A percentile compares a stretch with the other conserved stretches of the same genome.
Conservation (phyloP, 2,113 vertebrate species). For the Amphilophus citrinellus region DNA sequence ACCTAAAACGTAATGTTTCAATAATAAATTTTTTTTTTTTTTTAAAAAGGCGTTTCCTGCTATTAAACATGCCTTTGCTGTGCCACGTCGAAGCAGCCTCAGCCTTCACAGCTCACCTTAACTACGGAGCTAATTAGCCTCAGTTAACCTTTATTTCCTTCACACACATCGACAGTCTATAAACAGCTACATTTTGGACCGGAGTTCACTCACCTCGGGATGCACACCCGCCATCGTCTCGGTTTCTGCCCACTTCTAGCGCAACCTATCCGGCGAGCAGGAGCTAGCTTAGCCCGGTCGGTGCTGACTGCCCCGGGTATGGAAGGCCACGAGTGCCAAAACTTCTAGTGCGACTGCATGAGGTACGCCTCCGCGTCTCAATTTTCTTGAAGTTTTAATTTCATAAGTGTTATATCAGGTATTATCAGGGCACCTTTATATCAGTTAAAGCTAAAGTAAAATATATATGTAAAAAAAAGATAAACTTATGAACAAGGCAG, state of each 20-base stretch:
- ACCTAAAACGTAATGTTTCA: fast-evolving
- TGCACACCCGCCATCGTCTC: slow-evolving; percentile 60
- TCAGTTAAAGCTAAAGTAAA: too few relatives aligned
- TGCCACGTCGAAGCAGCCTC: slow-evolving; percentile 35
- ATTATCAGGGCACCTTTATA: too few relatives aligned
- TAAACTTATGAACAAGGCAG: too few relatives aligned
- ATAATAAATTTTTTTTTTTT: too few relatives aligned
- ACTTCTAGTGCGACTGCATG: background rate
- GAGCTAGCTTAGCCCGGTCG: slow-evolving; percentile 2
- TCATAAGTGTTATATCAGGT: too few relatives aligned
- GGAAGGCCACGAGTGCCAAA: background rate
- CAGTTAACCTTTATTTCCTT: background rate
- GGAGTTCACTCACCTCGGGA: slow-evolving; percentile 53
- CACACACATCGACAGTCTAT: background rate
- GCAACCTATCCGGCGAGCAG: background rate
- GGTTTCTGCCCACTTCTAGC: fast-evolving
- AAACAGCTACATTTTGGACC: background rate
- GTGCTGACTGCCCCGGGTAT: background rate
- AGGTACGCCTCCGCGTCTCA: background rate
- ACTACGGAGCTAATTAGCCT: background rate
- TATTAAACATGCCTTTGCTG: fast-evolving
- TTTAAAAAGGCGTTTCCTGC: too few relatives aligned
- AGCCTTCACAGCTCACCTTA: background rate
- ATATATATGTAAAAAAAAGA: too few relatives aligned
- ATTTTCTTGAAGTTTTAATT: too few relatives aligned